A percentile compares a stretch with the other conserved stretches of the same genome.
Evolutionary conservation across 2,113 vertebrate genomes (phyloP).

Genomic region (Noturus placidus): DNA sequence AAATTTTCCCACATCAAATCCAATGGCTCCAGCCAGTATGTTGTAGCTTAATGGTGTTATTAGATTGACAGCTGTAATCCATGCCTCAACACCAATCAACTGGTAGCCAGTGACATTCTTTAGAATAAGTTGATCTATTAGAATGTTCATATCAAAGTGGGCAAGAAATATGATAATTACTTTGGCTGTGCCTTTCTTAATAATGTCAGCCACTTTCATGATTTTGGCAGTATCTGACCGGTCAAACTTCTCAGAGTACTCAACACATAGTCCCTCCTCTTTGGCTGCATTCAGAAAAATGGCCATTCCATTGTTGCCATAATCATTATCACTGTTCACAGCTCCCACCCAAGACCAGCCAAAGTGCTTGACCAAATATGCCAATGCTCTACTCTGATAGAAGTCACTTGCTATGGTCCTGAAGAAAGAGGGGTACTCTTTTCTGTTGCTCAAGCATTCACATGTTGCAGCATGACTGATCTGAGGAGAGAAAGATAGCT

Average conservation of each 20-base stretch:
- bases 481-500: constrained; percentile 49
- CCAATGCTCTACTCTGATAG: constrained; percentile 66
- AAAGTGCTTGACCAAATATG: constrained; percentile 70
- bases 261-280: constrained; percentile 70
- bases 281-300: constrained; percentile 66
- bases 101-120: constrained; percentile 70
- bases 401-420: constrained; percentile 73
- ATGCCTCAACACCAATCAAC: constrained; percentile 69
- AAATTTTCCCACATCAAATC: constrained; percentile 66
- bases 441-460: constrained; percentile 71
- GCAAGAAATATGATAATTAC: constrained; percentile 72
- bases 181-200: constrained; percentile 63
- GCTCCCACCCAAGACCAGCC: constrained; percentile 75
- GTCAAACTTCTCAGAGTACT: constrained; percentile 69
- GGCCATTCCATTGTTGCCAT: constrained; percentile 73
- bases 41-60: constrained; percentile 63
- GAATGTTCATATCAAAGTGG: constrained; percentile 67
- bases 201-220: constrained; percentile 65
- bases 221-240: constrained; percentile 63
- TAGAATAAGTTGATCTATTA: constrained; percentile 67
- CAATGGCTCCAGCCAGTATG: constrained; percentile 67
- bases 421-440: constrained; percentile 68
- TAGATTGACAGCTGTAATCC: constrained; percentile 70
- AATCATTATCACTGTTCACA: constrained; percentile 71
- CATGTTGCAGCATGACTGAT: constrained; percentile 73